Base-by-base conservation (phyloP, 2,797 vertebrate genomes). In the Crenuchus spilurus region DNA sequence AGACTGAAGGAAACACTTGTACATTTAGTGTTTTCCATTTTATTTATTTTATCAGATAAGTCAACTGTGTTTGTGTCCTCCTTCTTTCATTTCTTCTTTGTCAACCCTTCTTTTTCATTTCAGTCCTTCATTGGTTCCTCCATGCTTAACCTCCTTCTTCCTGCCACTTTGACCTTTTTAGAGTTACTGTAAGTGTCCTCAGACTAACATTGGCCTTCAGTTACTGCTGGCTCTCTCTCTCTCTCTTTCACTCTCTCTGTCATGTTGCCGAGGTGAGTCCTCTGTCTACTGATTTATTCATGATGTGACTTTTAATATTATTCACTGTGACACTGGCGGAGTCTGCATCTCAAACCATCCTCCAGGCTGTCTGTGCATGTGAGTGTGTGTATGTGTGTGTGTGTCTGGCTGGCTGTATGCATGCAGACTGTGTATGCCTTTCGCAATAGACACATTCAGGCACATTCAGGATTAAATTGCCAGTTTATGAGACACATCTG, bases 241-340 rank as follows among this genome's bases (percentile, higher is more conserved):
- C 62, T 10, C 31, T n/a, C 31, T 33, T 39, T 46, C 54, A 51
- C 18, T 48, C 83, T 84, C 85, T 86, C 87, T 86, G 88, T 91
- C 90, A 91, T 85, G 82, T 84, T 74, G 84, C 85, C 86, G 87
- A 88, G 87, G 88, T 89, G 86, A 90, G 84, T 88, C 85, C 83
- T 88, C 85, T 86, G 84, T 90, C 87, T 91, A 80, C 85, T 91
- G 88, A 90, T 91, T 92, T 92, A 92, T 91, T 92, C 88, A 92
- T 91, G 90, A 89, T 88, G 87, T 76, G 78, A 90, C 89, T 91
- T 92, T 92, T 92, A 91, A 91, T 90, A 91, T 91, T 89, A 90
- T 90, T 92, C 89, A 91, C 89, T 87, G 80, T 90, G 89, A 92
- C 89, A 91, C 86, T 16, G 18, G 61, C 64, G 76, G 84, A 90